These are phyloP conservation scores for Mobula hypostoma DNA, from an alignment of 2,113 vertebrate species.

Conservation along the genomic window DNA sequence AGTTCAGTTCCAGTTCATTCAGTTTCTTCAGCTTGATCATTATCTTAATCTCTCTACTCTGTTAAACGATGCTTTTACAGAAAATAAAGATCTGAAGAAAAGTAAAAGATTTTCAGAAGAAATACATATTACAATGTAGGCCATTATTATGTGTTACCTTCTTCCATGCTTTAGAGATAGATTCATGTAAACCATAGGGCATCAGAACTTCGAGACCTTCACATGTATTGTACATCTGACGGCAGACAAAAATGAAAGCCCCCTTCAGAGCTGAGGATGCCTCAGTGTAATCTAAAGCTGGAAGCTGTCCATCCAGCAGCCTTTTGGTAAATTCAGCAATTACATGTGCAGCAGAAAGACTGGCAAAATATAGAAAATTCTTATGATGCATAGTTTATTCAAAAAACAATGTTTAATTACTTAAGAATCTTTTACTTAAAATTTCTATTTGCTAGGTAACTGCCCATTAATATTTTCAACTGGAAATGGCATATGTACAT, in stretches of 20 bases:
- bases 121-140: neutral
- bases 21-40: neutral
- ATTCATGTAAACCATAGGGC: constrained; percentile 71
- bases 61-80: neutral
- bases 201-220: constrained; percentile 76
- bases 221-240: constrained; percentile 83
- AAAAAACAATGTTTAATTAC: neutral
- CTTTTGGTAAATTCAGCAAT: constrained; percentile 77
- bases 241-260: constrained; percentile 83
- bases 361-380: constrained; percentile 50
- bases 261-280: constrained; percentile 61
- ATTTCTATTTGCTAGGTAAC: neutral
- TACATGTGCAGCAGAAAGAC: constrained; percentile 66
- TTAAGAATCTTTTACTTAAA: neutral
- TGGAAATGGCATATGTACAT: neutral
- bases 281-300: constrained; percentile 53
- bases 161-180: constrained; percentile 73
- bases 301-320: constrained; percentile 68
- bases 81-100: neutral
- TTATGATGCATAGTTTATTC: constrained; percentile 38
- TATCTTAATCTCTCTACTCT: neutral
- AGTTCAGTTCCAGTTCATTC: neutral
- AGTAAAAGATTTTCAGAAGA: neutral
- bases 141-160: constrained; percentile 59
- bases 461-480: neutral